These are phyloP conservation scores for Menidia beryllina DNA, from an alignment of 2,113 vertebrate genomes.

Conservation along the genomic window DNA sequence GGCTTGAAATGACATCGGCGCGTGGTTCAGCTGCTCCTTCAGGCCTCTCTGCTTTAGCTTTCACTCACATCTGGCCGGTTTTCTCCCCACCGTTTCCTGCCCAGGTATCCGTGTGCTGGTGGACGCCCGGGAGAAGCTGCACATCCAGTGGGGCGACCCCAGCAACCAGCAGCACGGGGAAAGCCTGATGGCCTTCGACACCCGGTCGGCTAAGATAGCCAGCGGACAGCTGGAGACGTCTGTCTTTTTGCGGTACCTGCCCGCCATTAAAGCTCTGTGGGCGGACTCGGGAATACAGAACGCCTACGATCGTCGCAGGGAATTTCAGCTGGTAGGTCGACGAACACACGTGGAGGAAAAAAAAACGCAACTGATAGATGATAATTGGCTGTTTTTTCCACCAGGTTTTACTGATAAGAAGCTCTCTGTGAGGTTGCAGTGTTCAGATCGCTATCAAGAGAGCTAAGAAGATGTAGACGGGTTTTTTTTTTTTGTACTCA, in stretches of 20 bases:
- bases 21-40: background rate
- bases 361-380: background rate
- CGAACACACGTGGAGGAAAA: background rate
- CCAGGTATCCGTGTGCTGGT: constrained; percentile 94
- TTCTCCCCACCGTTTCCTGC: constrained; percentile 4
- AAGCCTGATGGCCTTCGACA: constrained; percentile 93
- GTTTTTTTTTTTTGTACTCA: background rate
- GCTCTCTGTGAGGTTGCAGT: background rate
- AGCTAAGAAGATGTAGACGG: background rate
- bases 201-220: constrained; percentile 84
- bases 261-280: constrained; percentile 90
- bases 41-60: too few species aligned
- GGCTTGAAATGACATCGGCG: background rate
- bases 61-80: background rate
- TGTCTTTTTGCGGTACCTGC: constrained; percentile 87
- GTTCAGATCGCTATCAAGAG: background rate
- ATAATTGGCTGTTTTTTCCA: constrained; percentile 1
- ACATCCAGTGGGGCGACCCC: constrained; percentile 94
- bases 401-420: background rate
- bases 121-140: constrained; percentile 96
- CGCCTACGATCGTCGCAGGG: constrained; percentile 93
- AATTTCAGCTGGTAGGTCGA: constrained; percentile 95
- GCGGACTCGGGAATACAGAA: constrained; percentile 92
- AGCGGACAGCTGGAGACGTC: constrained; percentile 90
- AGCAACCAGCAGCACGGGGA: constrained; percentile 89